Base-by-base conservation (phyloP, 2,797 vertebrate genomes). In the Urocyon cinereoargenteus region DNA sequence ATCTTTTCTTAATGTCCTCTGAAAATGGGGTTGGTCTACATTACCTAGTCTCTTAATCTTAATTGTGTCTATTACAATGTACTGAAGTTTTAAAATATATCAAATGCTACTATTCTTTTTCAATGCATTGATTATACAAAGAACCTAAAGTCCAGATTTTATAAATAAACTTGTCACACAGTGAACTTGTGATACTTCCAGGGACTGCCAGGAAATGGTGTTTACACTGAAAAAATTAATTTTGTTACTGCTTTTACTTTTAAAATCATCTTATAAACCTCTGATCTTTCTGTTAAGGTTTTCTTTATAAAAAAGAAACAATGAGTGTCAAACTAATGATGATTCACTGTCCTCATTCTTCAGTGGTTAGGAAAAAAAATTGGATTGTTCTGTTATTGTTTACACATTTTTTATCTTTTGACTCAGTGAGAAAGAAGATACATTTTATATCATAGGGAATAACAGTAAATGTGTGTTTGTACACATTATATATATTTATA, bases 321-420 rank as follows among this genome's bases (percentile, higher is more conserved):
- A 70, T 82, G 15, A 34, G 45, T 77, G 28, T 89, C 70, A 96
- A 91, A 89, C 40, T 79, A 87, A 94, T 92, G 53, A 85, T 94
- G 40, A 86, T 90, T 77, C 53, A 90, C 64, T 9, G n/a, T 86
- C 57, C 86, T 72, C 40, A 45, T 82, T 93, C 53, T 87, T 81
- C 72, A 81, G 4, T 6, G 59, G 10, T 22, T 26, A 45, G 34
- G 31, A 77, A 45, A 95, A 95, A 95, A 96, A 82, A 77, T 18
- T 49, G 53, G 88, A 82, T 93, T 92, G 21, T 40, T 94, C 66
- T 64, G n/a, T 55, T 89, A 62, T 10, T 16, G 8, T 86, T 89
- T 77, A 85, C 2, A 77, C 26, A 83, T n/a, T 59, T 91, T 86
- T 75, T 11, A 64, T 31, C 28, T 89, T 83, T 94, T 90, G 18